phyloP scores from a whole-genome alignment of 2,113 vertebrate species.

The Plectropomus leopardus region DNA sequence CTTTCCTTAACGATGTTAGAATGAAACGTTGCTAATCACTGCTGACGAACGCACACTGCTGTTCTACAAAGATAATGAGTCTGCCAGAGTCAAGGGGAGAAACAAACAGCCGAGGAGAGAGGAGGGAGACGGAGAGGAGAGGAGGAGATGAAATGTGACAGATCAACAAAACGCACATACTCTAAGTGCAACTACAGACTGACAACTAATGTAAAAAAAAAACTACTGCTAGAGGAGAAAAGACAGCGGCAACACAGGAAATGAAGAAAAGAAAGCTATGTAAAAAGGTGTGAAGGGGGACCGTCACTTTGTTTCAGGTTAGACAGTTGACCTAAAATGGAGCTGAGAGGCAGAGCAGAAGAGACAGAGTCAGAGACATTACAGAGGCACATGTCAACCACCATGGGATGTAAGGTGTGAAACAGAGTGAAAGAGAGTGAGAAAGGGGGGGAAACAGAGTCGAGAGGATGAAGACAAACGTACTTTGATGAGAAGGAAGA shows the following conservation, averaged over 20 bases:
- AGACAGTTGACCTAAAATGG: constrained; percentile 72
- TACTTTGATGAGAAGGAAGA: constrained; percentile 36
- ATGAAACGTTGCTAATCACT: constrained; percentile 80
- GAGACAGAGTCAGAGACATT: constrained; percentile 69
- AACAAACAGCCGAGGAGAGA: constrained; percentile 75
- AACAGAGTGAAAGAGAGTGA: constrained; percentile 64
- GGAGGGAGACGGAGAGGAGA: constrained; percentile 47
- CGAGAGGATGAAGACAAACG: constrained; percentile 37
- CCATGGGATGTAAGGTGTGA: constrained; percentile 70
- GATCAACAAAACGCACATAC: constrained; percentile 72
- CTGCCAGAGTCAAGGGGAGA: constrained; percentile 75
- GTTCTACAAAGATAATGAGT: constrained; percentile 83
- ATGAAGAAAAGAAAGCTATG: constrained; percentile 46
- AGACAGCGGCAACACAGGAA: constrained; percentile 53
- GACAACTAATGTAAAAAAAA: constrained; percentile 51
- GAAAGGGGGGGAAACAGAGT: constrained; percentile 31
- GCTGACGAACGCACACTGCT: constrained; percentile 79
- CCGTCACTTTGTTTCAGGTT: constrained; percentile 73
- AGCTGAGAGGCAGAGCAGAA: constrained; percentile 68
- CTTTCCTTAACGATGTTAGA: constrained; percentile 74
- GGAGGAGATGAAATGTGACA: constrained; percentile 58
- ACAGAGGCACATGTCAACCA: constrained; percentile 73
- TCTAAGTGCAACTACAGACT: constrained; percentile 62
- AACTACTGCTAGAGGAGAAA: constrained; percentile 37
- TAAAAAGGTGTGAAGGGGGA: constrained; percentile 45